Conservation (phyloP, 2,113 vertebrate species). For the Myiagra hebetior region DNA sequence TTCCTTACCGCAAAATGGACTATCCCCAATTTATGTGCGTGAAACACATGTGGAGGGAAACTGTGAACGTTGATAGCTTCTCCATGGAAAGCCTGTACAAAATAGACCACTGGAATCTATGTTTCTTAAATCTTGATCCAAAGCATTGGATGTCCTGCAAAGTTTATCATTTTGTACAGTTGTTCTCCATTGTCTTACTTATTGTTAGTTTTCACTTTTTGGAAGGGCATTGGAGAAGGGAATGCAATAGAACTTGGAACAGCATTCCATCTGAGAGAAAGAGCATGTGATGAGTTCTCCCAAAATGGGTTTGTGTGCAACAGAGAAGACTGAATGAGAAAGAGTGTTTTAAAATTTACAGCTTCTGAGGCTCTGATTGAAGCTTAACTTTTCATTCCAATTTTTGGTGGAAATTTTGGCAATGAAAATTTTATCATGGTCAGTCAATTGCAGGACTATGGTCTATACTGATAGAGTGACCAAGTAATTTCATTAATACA, state of each 20-base stretch:
- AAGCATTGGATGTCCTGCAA: neutral
- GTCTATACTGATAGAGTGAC: neutral
- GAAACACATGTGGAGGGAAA: neutral
- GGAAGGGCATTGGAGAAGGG: neutral
- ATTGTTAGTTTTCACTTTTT: neutral
- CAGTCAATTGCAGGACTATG: neutral
- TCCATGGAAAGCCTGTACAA: neutral
- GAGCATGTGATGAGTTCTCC: neutral
- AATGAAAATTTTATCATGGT: neutral
- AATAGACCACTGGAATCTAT: neutral
- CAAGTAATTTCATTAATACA: neutral
- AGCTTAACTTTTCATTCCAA: neutral
- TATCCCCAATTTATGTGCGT: rapidly evolving
- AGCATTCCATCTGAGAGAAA: neutral
- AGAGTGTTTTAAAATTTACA: neutral
- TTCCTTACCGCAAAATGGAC: neutral
- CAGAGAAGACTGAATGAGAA: neutral
- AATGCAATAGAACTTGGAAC: neutral
- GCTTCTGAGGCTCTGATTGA: neutral
- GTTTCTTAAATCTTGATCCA: neutral
- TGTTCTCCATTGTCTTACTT: neutral
- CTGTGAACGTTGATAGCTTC: neutral
- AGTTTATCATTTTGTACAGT: neutral
- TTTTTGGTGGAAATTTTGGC: neutral
- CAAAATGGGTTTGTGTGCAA: neutral